Percentiles rank a stretch among this genome's conserved stretches.
Evolutionary conservation across 2,888 invertebrate species (phyloP).

Genomic region (Polydrusus cervinus): DNA sequence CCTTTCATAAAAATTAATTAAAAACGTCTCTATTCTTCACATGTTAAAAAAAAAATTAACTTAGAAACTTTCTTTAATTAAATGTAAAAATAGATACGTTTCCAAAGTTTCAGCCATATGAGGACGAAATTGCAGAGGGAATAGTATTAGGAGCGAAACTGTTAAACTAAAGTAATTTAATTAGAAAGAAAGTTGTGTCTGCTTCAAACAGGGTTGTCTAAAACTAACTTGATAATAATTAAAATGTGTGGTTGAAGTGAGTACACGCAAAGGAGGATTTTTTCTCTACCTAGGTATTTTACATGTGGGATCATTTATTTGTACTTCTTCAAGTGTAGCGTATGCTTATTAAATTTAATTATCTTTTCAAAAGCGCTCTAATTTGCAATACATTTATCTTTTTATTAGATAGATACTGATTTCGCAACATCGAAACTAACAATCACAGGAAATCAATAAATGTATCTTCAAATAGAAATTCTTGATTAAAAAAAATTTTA

Average conservation of each 20-base stretch:
- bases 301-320: no score
- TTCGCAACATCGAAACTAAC: no score
- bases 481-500: no score
- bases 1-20: no score
- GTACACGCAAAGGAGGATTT: not conserved
- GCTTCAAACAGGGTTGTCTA: conserved; percentile 2
- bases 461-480: no score
- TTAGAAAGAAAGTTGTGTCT: conserved; percentile 22
- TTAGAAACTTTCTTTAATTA: conserved; percentile 28
- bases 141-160: conserved; percentile 13
- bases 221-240: not conserved
- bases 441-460: no score
- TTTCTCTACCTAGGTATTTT: not conserved
- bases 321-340: no score
- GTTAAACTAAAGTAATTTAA: conserved; percentile 29
- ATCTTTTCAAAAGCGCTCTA: no score
- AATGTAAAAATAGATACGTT: conserved; percentile 21
- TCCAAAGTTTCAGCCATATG: conserved; percentile 16
- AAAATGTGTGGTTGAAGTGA: not conserved
- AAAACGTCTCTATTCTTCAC: no score
- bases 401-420: no score
- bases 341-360: no score
- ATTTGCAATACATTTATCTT: no score
- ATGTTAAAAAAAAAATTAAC: conserved; percentile 6
- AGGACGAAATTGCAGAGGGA: conserved; percentile 20